Evolutionary conservation across 2,113 vertebrate species (phyloP), one percentile per base, ranked within the genome.

Genomic region (Paramormyrops kingsleyae): DNA sequence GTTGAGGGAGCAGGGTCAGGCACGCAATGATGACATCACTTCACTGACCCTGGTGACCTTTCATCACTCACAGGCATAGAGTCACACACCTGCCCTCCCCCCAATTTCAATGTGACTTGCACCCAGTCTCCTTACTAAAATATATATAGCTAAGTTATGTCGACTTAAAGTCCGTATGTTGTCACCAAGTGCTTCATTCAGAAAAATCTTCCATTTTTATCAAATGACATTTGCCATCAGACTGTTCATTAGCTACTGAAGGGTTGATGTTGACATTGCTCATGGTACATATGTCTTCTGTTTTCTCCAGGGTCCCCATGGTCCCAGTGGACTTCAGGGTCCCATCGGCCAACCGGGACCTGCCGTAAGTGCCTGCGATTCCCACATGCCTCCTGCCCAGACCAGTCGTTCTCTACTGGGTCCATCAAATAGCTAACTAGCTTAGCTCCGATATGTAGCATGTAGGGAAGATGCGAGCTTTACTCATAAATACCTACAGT

Each of bases 321-420:
- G 99, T 89, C 95, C 98, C 0, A 95, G 94, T 6, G 99, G 99
- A 92, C 97, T 98, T 91, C 99, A 98, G 94, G 99, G 99, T 91
- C 97, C 97, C 39, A 94, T 99, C 44, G 99, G 99, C 90, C 97
- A 98, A 90, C 98, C 99, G 62, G 99, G 99, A 91, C 97, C 98
- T 92, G 97, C 98, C 93, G 99, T 99, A 92, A 98, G 98, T 99
- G 92, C 90, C 59, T 31, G n/a, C 7, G 50, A n/a, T 39, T 27
- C 35, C 59, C 4, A 4, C 52, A 62, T 39, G 35, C 35, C 31
- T 44, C 5, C 21, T 21, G 47, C 80, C 35, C 24, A 77, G 59
- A 27, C 19, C 39, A 88, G 44, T 7, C 5, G 2, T 17, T 17
- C 21, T 39, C 70, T 35, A 4, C 19, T 5, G 66, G 19, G 27